Base-by-base conservation (phyloP, 2,797 vertebrate genomes). In the Erethizon dorsatum region DNA sequence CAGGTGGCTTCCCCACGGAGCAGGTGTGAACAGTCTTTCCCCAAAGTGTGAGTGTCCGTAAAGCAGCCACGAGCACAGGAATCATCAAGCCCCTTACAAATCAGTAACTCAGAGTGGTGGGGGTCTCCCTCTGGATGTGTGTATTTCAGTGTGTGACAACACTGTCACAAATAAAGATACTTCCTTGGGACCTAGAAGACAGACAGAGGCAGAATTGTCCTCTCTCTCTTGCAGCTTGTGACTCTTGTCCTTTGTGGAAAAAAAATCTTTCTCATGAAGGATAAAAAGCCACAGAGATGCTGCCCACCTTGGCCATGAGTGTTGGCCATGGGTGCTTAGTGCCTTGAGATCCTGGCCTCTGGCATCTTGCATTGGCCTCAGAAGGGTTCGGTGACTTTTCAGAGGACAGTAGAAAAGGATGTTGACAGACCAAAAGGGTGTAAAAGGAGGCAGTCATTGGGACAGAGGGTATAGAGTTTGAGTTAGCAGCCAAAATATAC, bases 21-120 rank as follows among this genome's bases (percentile, higher is more conserved):
- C 96, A 97, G 83, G 84, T 7, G 33, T 97, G 82, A 18, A 54
- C 94, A 94, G 97, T 65, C 96, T 94, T 97, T 97, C 78, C 94
- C 96, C 41, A 96, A 93, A 94, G 65, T 96, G 89, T 94, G 90
- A 93, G 96, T 97, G 97, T 97, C 97, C 97, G 96, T 89, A n/a
- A 80, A 31, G 95, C 88, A 80, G 45, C 98, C 96, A 80, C 33
- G 73, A 97, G 96, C 73, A 94, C 94, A 95, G 87, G 18, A 63
- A 90, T 92, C 26, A 17, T 26, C 75, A 31, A 4, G 28, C 61
- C 31, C n/a, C 83, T 69, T n/a, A n/a, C 12, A 79, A 24, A n/a
- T 77, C 56, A 63, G 4, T 11, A 26, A 20, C 24, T 20, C 65
- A 17, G n/a, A 47, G 14, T 14, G 88, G 59, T 52, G 17, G 5